Base-by-base conservation (phyloP, 1,140 invertebrate genomes). In the Propsilocerus akamusi region DNA sequence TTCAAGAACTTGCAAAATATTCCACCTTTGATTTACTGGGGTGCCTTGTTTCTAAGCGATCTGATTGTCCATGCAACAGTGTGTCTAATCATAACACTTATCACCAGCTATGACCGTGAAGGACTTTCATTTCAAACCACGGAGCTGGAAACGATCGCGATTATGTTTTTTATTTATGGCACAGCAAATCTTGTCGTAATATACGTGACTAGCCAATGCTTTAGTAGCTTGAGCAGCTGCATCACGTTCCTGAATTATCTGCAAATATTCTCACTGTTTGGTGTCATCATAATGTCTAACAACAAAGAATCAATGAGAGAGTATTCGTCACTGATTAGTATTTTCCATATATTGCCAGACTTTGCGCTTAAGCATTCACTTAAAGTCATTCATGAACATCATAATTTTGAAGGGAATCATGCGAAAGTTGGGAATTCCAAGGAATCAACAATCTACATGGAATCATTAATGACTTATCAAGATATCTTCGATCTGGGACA, bases 301-400 rank as follows among this genome's bases (percentile, higher is more conserved):
- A 58, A 54, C 41, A 20, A 55, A 10, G 49, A 54, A 46, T 54
- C 59, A 5, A 65, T 65, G 56, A 58, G 58, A 23, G 48, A 55
- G 24, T 58, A 62, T 28, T 52, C 55, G 20, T 58, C 55, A 0
- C 53, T 56, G 48, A 65, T 65, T 3, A 48, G 47, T 4, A 56
- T 63, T 12, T 50, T 65, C 6, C 47, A 54, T 23, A 53, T 63
- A 14, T 32, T 65, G 4, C 63, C 63, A 12, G 63, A 65, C 48
- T 65, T 63, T 6, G 60, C 61, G 54, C 51, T 65, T 14, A 62
- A 62, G 32, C 63, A 65, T 37, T 62, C 64, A 47, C 32, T 64
- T 10, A 41, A 41, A 41, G 34, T 41, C 14, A 41, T 41, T 41
- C 34, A 41, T 41, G 34, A 41, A 17, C 34, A 41, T 41, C 34